Conservation (phyloP, 2,113 vertebrate genomes). For the Neoarius graeffei region DNA sequence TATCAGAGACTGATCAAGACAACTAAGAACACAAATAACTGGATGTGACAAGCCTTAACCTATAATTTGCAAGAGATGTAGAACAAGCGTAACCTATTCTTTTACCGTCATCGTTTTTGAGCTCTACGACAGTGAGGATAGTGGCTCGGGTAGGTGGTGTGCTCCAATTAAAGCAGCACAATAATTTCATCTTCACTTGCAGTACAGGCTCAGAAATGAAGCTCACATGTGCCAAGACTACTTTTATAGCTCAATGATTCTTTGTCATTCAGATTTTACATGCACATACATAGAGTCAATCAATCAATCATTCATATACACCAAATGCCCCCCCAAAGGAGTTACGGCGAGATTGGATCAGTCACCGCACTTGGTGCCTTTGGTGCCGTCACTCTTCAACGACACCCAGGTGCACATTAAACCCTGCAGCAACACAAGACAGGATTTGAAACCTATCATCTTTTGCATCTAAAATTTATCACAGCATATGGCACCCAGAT, state of each 20-base stretch:
- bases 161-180: slow-evolving; percentile 32
- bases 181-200: slow-evolving; percentile 31
- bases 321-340: neutral
- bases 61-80: neutral
- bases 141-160: neutral
- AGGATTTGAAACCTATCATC: neutral
- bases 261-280: neutral
- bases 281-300: neutral
- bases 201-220: slow-evolving; percentile 22
- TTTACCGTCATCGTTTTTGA: neutral
- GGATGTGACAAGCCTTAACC: neutral
- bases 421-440: neutral
- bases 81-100: neutral
- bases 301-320: no score
- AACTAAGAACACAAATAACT: neutral
- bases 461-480: slow-evolving; percentile 11
- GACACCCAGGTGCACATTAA: slow-evolving; percentile 10
- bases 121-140: slow-evolving; percentile 12
- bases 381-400: neutral
- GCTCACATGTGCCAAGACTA: neutral
- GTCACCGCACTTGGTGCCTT: neutral
- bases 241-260: slow-evolving; percentile 20
- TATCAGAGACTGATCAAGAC: neutral
- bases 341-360: neutral
- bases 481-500: neutral